phyloP scores from a whole-genome alignment of 2,113 vertebrate species.

The Petrocephalus zakoni region DNA sequence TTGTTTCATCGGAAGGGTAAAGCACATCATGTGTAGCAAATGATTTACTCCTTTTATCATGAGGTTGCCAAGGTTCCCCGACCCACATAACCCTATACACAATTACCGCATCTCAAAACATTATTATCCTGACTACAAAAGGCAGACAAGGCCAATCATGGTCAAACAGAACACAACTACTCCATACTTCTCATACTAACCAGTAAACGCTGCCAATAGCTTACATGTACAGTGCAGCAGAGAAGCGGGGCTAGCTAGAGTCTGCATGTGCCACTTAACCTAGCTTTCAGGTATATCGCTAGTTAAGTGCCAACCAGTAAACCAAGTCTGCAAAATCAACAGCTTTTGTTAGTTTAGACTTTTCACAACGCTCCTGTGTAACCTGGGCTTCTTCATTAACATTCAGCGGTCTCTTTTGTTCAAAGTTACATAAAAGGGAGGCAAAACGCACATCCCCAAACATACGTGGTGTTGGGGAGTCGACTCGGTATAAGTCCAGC shows the following conservation, averaged over 20 bases:
- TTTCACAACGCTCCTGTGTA: too few relatives aligned
- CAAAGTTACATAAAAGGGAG: too few relatives aligned
- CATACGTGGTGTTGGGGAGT: too few relatives aligned
- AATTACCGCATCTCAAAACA: background rate
- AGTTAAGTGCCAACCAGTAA: background rate
- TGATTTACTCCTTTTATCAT: background rate
- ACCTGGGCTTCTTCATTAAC: too few relatives aligned
- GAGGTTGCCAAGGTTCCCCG: background rate
- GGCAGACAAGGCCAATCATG: background rate
- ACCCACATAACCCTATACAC: background rate
- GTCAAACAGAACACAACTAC: background rate
- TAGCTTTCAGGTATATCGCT: background rate
- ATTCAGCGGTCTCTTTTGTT: background rate
- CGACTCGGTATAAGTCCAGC: too few relatives aligned
- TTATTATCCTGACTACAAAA: background rate
- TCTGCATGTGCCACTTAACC: background rate
- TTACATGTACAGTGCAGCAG: background rate
- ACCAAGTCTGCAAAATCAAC: background rate
- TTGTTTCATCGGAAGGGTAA: background rate
- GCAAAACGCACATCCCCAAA: too few relatives aligned
- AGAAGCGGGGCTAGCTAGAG: background rate
- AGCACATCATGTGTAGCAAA: background rate
- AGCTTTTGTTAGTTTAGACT: background rate
- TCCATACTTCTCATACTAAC: background rate
- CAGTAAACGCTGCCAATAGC: background rate